A percentile compares a stretch with the other conserved stretches of the same genome.
These are phyloP conservation scores for Boleophthalmus pectinirostris DNA, from an alignment of 2,113 vertebrate species.

Conservation along the genomic window DNA sequence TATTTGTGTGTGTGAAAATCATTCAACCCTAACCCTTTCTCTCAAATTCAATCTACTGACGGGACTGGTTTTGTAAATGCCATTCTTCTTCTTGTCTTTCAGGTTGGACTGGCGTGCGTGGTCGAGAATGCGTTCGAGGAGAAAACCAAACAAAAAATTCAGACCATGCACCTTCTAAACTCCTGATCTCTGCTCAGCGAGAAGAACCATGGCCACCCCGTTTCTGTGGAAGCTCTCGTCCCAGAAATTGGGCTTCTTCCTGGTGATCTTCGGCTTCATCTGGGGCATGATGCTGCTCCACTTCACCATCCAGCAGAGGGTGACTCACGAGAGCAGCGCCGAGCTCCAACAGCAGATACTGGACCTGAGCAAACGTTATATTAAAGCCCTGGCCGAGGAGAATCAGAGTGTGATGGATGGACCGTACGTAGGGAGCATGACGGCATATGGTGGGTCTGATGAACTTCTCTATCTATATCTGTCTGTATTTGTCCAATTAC, in stretches of 20 bases:
- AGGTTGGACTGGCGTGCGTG: slow-evolving; percentile 25
- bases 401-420: slow-evolving; percentile 96
- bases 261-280: slow-evolving; percentile 98
- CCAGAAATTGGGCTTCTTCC: slow-evolving; percentile 97
- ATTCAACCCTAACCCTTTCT: too few relatives aligned
- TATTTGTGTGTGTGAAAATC: too few relatives aligned
- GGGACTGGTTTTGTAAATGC: too few relatives aligned
- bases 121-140: slow-evolving; percentile 49
- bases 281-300: slow-evolving; percentile 99
- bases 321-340: slow-evolving; percentile 92
- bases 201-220: slow-evolving; percentile 83
- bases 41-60: too few relatives aligned
- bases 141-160: slow-evolving; percentile 20
- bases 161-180: slow-evolving; percentile 74
- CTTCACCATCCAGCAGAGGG: slow-evolving; percentile 97
- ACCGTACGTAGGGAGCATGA: slow-evolving; percentile 97
- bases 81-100: slow-evolving; percentile 14
- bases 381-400: slow-evolving; percentile 96
- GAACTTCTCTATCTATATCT: neutral
- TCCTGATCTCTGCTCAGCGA: slow-evolving; percentile 48
- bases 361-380: slow-evolving; percentile 98
- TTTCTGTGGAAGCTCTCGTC: slow-evolving; percentile 96
- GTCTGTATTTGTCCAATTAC: too few relatives aligned
- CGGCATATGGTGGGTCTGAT: slow-evolving; percentile 89
- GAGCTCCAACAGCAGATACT: slow-evolving; percentile 95